A percentile compares a stretch with the other conserved stretches of the same genome.
These are phyloP conservation scores for Takifugu flavidus DNA, from an alignment of 2,113 vertebrate species.

Conservation along the genomic window DNA sequence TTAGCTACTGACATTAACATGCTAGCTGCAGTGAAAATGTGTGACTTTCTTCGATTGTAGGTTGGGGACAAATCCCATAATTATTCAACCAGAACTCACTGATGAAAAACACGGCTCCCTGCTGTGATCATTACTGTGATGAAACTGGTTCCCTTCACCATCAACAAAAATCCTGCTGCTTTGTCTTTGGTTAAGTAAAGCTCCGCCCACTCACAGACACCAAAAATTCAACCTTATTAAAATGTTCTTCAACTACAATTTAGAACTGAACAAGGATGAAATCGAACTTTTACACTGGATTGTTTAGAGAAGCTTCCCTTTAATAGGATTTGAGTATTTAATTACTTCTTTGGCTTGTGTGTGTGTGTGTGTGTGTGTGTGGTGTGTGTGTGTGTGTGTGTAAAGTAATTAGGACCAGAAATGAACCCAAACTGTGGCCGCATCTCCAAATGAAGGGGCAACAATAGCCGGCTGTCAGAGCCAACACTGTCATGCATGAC, in stretches of 20 bases:
- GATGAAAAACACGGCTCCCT: too few species aligned
- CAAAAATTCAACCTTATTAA: constrained; percentile 11
- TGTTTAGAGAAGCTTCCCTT: constrained; percentile 35
- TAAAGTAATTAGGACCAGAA: constrained; percentile 64
- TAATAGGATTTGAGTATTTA: constrained; percentile 43
- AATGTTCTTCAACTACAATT: too few species aligned
- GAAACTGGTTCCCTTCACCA: too few species aligned
- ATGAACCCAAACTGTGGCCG: constrained; percentile 59
- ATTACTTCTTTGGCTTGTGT: constrained; percentile 48
- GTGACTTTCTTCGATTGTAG: too few species aligned
- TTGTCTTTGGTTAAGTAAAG: not conserved
- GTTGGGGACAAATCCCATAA: too few species aligned
- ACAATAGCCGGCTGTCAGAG: constrained; percentile 52
- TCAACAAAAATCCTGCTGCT: too few species aligned
- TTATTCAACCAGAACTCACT: too few species aligned
- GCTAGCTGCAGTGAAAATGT: too few species aligned
- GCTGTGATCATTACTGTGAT: too few species aligned
- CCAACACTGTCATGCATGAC: constrained; percentile 64
- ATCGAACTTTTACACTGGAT: constrained; percentile 7
- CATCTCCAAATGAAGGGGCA: constrained; percentile 40
- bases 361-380: constrained; percentile 29
- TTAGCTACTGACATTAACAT: too few species aligned
- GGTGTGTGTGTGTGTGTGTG: constrained; percentile 30
- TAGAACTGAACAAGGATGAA: not conserved
- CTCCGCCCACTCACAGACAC: not conserved